A percentile compares a stretch with the other conserved stretches of the same genome.
Evolutionary conservation across 2,888 invertebrate genomes (phyloP).

Genomic region (Protophormia terraenovae): DNA sequence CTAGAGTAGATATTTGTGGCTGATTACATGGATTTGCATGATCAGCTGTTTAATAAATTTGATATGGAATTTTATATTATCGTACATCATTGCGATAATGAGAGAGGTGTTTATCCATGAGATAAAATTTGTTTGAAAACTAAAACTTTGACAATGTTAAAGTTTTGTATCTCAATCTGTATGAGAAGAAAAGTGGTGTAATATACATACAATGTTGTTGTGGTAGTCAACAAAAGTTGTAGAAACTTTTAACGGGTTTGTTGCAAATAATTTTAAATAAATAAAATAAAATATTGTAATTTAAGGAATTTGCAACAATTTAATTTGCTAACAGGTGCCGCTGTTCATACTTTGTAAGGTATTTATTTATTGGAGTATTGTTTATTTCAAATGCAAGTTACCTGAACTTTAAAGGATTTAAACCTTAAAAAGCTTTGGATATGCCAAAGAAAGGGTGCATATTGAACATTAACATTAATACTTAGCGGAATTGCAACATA

Average conservation of each 20-base stretch:
- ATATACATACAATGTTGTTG: not conserved
- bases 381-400: too few species aligned
- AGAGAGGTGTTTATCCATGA: conserved; percentile 29
- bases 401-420: too few species aligned
- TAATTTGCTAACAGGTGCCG: not conserved
- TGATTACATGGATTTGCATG: conserved; percentile 58
- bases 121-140: not conserved
- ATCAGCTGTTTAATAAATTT: conserved; percentile 60
- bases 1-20: conserved; percentile 30
- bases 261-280: not conserved
- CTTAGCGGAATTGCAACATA: too few species aligned
- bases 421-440: too few species aligned
- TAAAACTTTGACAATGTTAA: not conserved
- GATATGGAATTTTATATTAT: conserved; percentile 62
- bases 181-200: not conserved
- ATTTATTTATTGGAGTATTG: too few species aligned
- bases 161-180: not conserved
- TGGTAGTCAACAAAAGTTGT: not conserved
- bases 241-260: not conserved
- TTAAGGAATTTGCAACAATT: not conserved
- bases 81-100: conserved; percentile 53
- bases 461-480: too few species aligned
- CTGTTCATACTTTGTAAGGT: too few species aligned
- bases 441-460: too few species aligned
- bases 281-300: not conserved